Conservation (phyloP, 2,888 invertebrate genomes). For the Horisme vitalbata region DNA sequence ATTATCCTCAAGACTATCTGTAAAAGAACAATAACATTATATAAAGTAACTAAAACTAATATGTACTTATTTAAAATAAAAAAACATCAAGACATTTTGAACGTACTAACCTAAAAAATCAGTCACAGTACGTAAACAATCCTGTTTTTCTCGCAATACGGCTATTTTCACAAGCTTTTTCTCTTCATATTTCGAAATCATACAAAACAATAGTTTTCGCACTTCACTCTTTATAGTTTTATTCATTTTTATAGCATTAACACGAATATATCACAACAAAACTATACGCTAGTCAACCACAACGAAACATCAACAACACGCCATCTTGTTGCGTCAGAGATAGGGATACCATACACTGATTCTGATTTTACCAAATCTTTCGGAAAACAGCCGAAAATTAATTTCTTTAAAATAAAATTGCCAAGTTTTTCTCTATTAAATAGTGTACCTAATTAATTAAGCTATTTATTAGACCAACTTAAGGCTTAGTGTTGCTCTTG, state of each 20-base stretch:
- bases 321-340: no score
- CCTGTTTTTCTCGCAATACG: conserved; percentile 5
- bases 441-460: no score
- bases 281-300: no score
- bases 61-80: no score
- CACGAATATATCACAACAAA: conserved; percentile 7
- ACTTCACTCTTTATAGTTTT: conserved; percentile 8
- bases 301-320: no score
- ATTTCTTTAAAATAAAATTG: not conserved
- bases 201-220: conserved; percentile 11
- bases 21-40: not conserved
- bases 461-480: no score
- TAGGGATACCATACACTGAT: no score
- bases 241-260: conserved; percentile 9
- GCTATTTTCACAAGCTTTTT: conserved; percentile 6
- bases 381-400: not conserved
- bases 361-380: conserved; percentile 8
- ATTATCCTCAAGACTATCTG: not conserved
- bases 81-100: no score
- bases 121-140: not conserved
- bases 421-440: no score
- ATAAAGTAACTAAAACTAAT: no score
- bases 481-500: no score
- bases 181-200: conserved; percentile 11
- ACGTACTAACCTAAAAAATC: conserved; percentile 7